Conservation (phyloP, 1,140 invertebrate species). For the Caerostris darwini region DNA sequence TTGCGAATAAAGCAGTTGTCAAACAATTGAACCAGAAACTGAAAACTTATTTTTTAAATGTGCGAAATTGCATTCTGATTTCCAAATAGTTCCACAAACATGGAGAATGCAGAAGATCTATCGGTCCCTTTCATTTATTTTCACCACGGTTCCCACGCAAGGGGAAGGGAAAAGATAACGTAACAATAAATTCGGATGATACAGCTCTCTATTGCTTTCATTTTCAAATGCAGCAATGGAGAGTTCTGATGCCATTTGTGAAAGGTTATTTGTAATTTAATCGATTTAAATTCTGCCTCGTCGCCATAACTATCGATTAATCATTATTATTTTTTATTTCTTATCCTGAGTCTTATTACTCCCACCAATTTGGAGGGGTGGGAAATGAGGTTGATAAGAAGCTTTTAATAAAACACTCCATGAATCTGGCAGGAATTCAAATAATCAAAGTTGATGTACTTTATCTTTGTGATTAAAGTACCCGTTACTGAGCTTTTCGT, state of each 20-base stretch:
- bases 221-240: constrained; percentile 55
- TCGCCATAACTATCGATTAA: constrained; percentile 68
- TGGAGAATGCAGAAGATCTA: neutral
- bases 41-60: too few relatives aligned
- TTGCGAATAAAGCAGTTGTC: too few relatives aligned
- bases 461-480: constrained; percentile 75
- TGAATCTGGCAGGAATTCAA: constrained; percentile 70
- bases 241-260: constrained; percentile 9
- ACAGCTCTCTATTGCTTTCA: constrained; percentile 42
- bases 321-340: neutral
- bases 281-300: constrained; percentile 73
- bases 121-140: neutral
- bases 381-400: constrained; percentile 59
- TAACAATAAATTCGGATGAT: constrained; percentile 64
- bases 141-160: neutral
- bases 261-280: constrained; percentile 76
- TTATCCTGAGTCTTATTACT: neutral
- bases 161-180: constrained; percentile 32
- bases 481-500: constrained; percentile 21
- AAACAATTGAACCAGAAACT: too few relatives aligned
- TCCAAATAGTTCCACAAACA: too few relatives aligned
- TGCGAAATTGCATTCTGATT: too few relatives aligned
- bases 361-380: constrained; percentile 10
- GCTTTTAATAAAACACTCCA: constrained; percentile 68
- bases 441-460: constrained; percentile 75